A percentile compares a stretch with the other conserved stretches of the same genome.
Conservation (phyloP, 2,113 vertebrate species). For the Hystrix cristata region DNA sequence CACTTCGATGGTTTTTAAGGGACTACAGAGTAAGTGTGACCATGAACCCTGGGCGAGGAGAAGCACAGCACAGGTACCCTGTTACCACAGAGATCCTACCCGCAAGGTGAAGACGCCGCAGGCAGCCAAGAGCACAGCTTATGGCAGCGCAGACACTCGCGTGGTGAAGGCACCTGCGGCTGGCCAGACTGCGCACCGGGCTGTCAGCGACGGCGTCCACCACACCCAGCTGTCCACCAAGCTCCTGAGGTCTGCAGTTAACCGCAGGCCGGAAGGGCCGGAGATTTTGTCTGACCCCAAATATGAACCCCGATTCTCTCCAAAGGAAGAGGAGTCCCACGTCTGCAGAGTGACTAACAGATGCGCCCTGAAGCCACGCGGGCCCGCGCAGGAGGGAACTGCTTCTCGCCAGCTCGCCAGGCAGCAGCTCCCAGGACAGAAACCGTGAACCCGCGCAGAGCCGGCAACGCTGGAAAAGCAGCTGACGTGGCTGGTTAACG, state of each 20-base stretch:
- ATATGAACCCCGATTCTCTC: background rate
- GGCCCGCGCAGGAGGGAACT: background rate
- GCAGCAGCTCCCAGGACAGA: background rate
- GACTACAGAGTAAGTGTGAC: constrained; percentile 23
- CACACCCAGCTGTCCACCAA: background rate
- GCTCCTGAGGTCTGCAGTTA: background rate
- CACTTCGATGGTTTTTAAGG: background rate
- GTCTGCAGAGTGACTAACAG: background rate
- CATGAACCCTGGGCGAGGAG: background rate
- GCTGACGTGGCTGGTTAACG: background rate
- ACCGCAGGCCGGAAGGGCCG: background rate
- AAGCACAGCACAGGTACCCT: background rate
- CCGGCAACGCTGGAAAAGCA: background rate
- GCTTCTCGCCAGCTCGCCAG: no score
- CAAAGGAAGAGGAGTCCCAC: background rate
- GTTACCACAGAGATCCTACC: background rate
- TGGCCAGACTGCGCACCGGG: background rate
- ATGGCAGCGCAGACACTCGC: background rate
- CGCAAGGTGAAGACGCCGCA: background rate
- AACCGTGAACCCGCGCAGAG: constrained; percentile 16
- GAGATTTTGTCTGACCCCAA: background rate
- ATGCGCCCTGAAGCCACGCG: background rate
- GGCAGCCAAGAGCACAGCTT: background rate
- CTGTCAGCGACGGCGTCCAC: background rate
- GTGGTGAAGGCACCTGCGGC: background rate